Conservation (phyloP, 2,113 vertebrate species). For the Anoplopoma fimbria region DNA sequence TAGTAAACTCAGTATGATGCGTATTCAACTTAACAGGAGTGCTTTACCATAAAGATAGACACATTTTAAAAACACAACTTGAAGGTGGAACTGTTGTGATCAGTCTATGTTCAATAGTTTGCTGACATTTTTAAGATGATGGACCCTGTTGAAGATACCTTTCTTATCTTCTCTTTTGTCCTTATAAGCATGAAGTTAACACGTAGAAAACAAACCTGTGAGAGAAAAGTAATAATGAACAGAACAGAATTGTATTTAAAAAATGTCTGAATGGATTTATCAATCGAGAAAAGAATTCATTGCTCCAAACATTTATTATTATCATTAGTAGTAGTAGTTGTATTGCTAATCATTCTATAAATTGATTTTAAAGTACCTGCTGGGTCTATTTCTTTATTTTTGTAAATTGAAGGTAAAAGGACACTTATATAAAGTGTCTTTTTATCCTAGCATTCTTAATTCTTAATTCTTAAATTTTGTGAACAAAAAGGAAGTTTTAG, state of each 20-base stretch:
- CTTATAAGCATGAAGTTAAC: not conserved
- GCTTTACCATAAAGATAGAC: not conserved
- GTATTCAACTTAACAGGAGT: not conserved
- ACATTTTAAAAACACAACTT: no score
- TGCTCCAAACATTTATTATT: not conserved
- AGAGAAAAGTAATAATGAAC: no score
- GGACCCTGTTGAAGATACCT: not conserved
- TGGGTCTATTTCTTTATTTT: not conserved
- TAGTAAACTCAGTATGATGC: not conserved
- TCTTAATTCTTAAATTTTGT: no score
- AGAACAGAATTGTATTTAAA: not conserved
- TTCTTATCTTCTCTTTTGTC: not conserved
- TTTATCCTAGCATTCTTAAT: not conserved
- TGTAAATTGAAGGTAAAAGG: not conserved
- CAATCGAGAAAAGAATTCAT: not conserved
- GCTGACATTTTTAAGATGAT: not conserved
- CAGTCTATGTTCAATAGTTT: not conserved
- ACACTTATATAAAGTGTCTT: not conserved
- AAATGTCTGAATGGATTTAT: not conserved
- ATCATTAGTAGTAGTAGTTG: not conserved
- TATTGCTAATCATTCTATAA: not conserved
- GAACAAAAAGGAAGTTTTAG: not conserved
- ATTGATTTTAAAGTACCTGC: not conserved
- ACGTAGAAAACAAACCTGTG: not conserved
- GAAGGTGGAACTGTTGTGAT: not conserved